Base-by-base conservation (phyloP, 2,113 vertebrate genomes). In the Melanocharis versteri region DNA sequence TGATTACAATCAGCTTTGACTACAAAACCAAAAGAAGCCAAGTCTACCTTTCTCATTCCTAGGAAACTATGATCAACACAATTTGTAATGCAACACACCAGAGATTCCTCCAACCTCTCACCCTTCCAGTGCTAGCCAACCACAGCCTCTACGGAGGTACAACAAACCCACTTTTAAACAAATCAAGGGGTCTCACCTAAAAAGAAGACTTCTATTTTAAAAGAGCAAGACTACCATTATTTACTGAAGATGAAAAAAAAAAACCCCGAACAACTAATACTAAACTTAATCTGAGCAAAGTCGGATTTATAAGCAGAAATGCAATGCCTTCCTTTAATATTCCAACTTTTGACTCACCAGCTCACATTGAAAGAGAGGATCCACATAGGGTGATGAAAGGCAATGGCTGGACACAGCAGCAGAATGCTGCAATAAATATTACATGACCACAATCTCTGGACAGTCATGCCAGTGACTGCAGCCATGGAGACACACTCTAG, bases 401-500 rank as follows among this genome's bases (percentile, higher is more conserved):
- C 54, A 30, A 69, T 31, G 42, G 31, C 79, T 47, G 71, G n/a
- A 42, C 77, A 51, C 40, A 58, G 69, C 30, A 90, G 79, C 48
- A 68, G 42, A 70, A 58, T 33, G 39, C 54, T 4, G 21, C 81
- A 93, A 54, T 11, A 31, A 24, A 7, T 30, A 54, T 66, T 57
- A 71, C 54, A 51, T 4, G 86, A 90, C 9, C 57, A 27, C 0
- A 0, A 19, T 12, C 54, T 50, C 82, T 13, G 47, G 64, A 33
- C 35, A 54, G 87, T 9, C 53, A 18, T 0, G 7, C 42, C 31
- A 23, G 28, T 12, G 26, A 56, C 51, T 23, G 17, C 17, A 66
- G 68, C 18, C 28, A 26, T 0, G 1, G 14, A 77, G n/a, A 27
- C 1, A 44, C 37, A 9, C 4, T 12, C 27, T 2, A 44, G 14